A percentile compares a stretch with the other conserved stretches of the same genome.
Conservation (phyloP, 2,797 vertebrate genomes). For the Denticeps clupeoides region DNA sequence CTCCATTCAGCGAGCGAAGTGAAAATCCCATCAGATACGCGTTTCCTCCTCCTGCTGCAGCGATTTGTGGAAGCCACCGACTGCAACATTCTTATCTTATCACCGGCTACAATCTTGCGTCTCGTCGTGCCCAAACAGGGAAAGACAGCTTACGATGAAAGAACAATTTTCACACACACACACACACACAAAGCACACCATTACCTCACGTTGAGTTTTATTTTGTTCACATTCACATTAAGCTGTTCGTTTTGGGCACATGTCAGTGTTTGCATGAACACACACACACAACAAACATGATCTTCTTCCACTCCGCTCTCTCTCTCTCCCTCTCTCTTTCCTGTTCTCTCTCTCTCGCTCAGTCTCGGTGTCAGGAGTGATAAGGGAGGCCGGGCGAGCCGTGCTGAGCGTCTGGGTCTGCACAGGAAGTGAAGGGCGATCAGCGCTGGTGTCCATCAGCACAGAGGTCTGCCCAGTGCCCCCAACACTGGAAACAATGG, state of each 20-base stretch:
- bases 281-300: background rate
- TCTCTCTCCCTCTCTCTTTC: conserved; percentile 23
- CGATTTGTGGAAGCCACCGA: conserved; percentile 44
- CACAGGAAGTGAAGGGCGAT: conserved; percentile 73
- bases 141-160: conserved; percentile 47
- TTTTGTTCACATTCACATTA: background rate
- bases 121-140: conserved; percentile 61
- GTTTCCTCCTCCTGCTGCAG: conserved; percentile 55
- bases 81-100: conserved; percentile 67
- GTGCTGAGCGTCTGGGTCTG: conserved; percentile 69
- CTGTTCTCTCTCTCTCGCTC: conserved; percentile 35
- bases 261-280: background rate
- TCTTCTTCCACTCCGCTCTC: conserved; percentile 33
- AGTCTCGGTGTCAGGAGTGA: conserved; percentile 60
- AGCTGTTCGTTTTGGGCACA: background rate
- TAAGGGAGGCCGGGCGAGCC: conserved; percentile 70
- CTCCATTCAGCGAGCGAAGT: conserved; percentile 57
- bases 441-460: conserved; percentile 66
- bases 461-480: conserved; percentile 48
- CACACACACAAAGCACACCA: conserved; percentile 22
- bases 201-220: background rate
- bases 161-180: conserved; percentile 31
- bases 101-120: conserved; percentile 53
- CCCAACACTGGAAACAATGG: conserved; percentile 68
- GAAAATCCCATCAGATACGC: conserved; percentile 61